Evolutionary conservation across 2,888 invertebrate species (phyloP).

Genomic region (Catotricha subobsoleta): DNA sequence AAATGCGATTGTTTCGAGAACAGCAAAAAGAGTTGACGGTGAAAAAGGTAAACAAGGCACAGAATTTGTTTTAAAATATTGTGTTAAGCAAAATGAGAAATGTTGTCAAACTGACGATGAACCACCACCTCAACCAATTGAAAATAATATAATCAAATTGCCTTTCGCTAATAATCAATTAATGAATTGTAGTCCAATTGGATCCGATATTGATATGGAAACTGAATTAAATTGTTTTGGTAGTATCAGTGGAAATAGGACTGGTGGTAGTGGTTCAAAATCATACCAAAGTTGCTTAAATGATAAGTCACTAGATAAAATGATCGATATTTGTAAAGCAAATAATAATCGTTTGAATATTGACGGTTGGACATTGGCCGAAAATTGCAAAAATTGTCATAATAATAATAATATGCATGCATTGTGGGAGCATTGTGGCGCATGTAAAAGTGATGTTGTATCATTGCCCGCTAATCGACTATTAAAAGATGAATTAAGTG

Average conservation of each 20-base stretch:
- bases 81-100: constrained; percentile 39
- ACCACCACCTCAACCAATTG: background rate
- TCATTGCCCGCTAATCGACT: constrained; percentile 21
- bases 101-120: constrained; percentile 36
- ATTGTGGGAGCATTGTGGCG: constrained; percentile 22
- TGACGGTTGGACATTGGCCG: constrained; percentile 19
- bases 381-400: constrained; percentile 18
- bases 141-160: background rate
- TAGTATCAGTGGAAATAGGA: too few species aligned
- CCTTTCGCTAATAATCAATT: too few species aligned
- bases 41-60: constrained; percentile 13
- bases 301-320: background rate
- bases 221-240: too few species aligned
- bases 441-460: constrained; percentile 19
- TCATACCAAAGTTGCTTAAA: too few species aligned
- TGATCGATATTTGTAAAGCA: background rate
- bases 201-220: too few species aligned
- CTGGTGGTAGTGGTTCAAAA: too few species aligned
- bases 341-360: background rate
- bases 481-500: constrained; percentile 19
- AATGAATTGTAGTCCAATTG: too few species aligned
- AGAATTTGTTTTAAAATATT: constrained; percentile 48
- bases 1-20: constrained; percentile 15
- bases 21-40: constrained; percentile 21
- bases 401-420: constrained; percentile 16